Evolutionary conservation across 2,797 vertebrate genomes (phyloP), one percentile per base, ranked within the genome.

Genomic region (Falco columbarius): DNA sequence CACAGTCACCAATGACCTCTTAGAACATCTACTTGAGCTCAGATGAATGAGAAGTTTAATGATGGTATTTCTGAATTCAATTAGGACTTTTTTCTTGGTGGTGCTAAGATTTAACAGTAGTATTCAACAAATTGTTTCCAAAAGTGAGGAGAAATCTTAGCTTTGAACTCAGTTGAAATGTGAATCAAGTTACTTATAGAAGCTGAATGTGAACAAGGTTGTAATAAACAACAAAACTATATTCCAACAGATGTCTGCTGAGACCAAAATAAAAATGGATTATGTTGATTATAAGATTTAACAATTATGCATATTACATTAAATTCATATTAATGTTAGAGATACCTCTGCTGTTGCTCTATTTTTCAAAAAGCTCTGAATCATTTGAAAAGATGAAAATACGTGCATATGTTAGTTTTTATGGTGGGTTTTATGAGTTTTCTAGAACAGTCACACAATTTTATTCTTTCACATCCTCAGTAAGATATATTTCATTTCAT

Each of bases 371-470:
- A 94, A 63, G 30, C 40, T 55, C 29, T 88, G 63, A 10, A 66
- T 88, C 59, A 75, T 73, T 44, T 66, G 8, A 70, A 89, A 91
- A 61, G 7, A 65, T 62, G 30, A 88, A 90, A 83, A 86, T 87
- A 65, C 24, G 26, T 55, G 38, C 76, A 54, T 84, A 46, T 47
- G 4, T 93, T 82, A 79, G 55, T 17, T 96, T 90, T 97, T 96
- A 92, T 91, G 52, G 42, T 87, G 24, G 23, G 42, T 93, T 97
- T 95, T 86, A 94, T 93, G 61, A 82, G 36, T 91, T 96, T 97
- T 95, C 90, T 95, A 79, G 62, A 96, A 95, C 79, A 97, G 84
- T 89, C 88, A 86, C 76, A 94, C 65, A 94, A 91, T 93, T 95
- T 75, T 67, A 73, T 95, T 94, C 72, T 95, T 95, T 95, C 83